Conservation (phyloP, 2,888 invertebrate genomes). For the Troides helena region DNA sequence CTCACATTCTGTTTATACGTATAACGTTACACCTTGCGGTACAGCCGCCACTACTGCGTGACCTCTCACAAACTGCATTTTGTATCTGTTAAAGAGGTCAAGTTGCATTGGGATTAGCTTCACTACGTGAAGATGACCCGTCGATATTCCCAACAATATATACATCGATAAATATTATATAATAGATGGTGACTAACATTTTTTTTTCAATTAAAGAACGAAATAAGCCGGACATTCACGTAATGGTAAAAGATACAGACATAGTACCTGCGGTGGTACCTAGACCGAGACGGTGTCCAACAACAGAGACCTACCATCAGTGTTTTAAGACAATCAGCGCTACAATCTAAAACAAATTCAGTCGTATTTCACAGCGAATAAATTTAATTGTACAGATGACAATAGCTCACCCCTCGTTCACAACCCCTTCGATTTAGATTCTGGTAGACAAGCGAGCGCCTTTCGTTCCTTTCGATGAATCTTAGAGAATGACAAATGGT, state of each 20-base stretch:
- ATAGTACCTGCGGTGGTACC: too few relatives aligned
- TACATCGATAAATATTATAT: conserved; percentile 37
- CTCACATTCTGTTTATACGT: conserved; percentile 58
- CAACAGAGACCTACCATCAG: too few relatives aligned
- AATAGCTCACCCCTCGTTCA: conserved; percentile 56
- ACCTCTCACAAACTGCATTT: conserved; percentile 42
- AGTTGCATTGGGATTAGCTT: conserved; percentile 44
- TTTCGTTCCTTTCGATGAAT: conserved; percentile 66
- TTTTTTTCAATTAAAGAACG: conserved; percentile 35
- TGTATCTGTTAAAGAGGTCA: conserved; percentile 40
- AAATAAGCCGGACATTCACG: too few relatives aligned
- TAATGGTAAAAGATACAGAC: too few relatives aligned
- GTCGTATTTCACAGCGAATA: conserved; percentile 67
- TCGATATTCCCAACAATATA: conserved; percentile 41
- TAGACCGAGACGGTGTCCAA: too few relatives aligned
- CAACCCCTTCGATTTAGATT: conserved; percentile 59
- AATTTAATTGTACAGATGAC: conserved; percentile 57
- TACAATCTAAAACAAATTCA: conserved; percentile 39
- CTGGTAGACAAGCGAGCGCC: conserved; percentile 61
- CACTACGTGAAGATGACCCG: conserved; percentile 52
- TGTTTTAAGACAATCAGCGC: too few relatives aligned
- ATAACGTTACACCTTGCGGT: conserved; percentile 64
- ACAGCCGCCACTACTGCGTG: conserved; percentile 46
- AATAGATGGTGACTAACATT: conserved; percentile 19
- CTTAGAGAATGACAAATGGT: conserved; percentile 52